Percentiles rank a stretch among this genome's conserved stretches.
Evolutionary conservation across 2,888 invertebrate species (phyloP).

Genomic region (Metellina segmentata): DNA sequence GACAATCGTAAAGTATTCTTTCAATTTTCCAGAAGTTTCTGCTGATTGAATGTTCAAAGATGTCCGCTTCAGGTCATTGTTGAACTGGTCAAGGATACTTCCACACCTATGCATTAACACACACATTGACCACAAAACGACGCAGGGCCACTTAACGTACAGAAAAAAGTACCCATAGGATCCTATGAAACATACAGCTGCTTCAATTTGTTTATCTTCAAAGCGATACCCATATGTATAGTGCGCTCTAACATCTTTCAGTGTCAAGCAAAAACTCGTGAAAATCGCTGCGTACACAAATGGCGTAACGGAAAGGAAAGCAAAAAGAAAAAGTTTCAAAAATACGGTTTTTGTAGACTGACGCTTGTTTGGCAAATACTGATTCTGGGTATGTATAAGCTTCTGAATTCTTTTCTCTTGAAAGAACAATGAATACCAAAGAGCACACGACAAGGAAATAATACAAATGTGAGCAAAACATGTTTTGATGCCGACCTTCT

Average conservation of each 20-base stretch:
- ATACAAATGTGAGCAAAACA: background rate
- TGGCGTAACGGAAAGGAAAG: background rate
- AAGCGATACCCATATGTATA: background rate
- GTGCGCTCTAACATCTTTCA: background rate
- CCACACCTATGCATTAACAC: background rate
- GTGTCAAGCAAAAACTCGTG: background rate
- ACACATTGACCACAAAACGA: background rate
- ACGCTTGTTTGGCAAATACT: background rate
- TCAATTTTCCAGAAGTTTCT: background rate
- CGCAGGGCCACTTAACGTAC: background rate
- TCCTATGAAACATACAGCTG: background rate
- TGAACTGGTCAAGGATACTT: background rate
- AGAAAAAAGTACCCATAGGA: constrained; percentile 1
- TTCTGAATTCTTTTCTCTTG: background rate
- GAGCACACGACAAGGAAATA: background rate
- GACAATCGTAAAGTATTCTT: background rate
- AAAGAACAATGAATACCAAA: background rate
- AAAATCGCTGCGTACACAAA: background rate
- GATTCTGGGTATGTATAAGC: background rate
- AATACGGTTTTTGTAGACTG: background rate
- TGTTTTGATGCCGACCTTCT: background rate
- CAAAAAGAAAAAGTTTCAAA: background rate
- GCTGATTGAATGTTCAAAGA: background rate
- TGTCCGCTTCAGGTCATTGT: background rate
- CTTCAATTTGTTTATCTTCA: background rate